phyloP scores from a whole-genome alignment of 1,140 invertebrate genomes.

The Mamestra configurata region DNA sequence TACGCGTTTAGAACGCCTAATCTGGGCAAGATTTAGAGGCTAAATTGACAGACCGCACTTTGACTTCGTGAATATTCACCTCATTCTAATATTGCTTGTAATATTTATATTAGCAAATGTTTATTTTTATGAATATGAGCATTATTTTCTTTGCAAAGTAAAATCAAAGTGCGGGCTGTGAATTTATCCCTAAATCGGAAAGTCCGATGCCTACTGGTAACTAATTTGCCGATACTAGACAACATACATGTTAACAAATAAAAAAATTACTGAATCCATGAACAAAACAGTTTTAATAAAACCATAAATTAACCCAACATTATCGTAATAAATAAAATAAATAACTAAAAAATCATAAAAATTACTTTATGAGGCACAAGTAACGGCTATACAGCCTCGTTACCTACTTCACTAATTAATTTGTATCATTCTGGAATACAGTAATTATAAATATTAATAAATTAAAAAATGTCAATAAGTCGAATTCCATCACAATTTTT shows the following conservation, averaged over 20 bases:
- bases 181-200: neutral
- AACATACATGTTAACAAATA: conserved; percentile 1
- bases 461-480: conserved; percentile 24
- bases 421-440: conserved; percentile 33
- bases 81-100: too few relatives aligned
- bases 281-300: neutral
- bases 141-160: too few relatives aligned
- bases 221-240: conserved; percentile 23
- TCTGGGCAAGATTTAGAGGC: too few relatives aligned
- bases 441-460: conserved; percentile 14
- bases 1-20: too few relatives aligned
- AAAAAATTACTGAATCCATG: neutral
- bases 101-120: too few relatives aligned
- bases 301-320: conserved; percentile 22
- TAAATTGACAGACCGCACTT: too few relatives aligned
- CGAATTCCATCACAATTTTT: conserved; percentile 15
- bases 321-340: conserved; percentile 45
- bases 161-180: too few relatives aligned
- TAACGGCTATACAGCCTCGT: neutral
- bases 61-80: too few relatives aligned
- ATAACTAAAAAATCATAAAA: conserved; percentile 37
- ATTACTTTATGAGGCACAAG: conserved; percentile 42
- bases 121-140: too few relatives aligned
- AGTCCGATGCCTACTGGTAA: conserved; percentile 11
- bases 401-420: conserved; percentile 21